Conservation (phyloP, 1,140 invertebrate genomes). For the Brachionus rotundiformis region DNA sequence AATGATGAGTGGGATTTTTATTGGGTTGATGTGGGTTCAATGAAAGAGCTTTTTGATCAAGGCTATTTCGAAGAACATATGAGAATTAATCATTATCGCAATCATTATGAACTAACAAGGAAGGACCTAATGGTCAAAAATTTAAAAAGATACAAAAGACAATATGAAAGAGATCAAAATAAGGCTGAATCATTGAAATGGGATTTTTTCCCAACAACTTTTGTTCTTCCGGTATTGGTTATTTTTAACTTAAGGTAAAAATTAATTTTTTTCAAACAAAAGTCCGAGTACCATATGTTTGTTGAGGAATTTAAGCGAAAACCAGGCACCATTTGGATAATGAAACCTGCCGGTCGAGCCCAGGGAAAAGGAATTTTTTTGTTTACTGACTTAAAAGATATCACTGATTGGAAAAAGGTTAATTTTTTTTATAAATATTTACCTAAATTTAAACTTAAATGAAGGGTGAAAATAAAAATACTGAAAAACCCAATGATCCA, state of each 20-base stretch:
- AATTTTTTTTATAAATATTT: not conserved
- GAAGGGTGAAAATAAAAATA: slow-evolving; percentile 34
- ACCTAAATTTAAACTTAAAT: not conserved
- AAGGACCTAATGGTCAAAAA: slow-evolving; percentile 67
- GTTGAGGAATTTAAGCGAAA: slow-evolving; percentile 66
- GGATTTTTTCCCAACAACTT: slow-evolving; percentile 66
- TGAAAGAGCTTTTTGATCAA: slow-evolving; percentile 65
- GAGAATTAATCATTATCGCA: slow-evolving; percentile 66
- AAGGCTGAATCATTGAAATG: slow-evolving; percentile 60
- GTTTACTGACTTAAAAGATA: slow-evolving; percentile 66
- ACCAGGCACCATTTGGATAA: slow-evolving; percentile 66
- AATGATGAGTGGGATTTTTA: slow-evolving; percentile 66
- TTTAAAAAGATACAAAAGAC: slow-evolving; percentile 63
- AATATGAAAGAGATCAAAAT: slow-evolving; percentile 61
- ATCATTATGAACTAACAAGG: slow-evolving; percentile 66
- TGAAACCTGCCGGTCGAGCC: slow-evolving; percentile 66
- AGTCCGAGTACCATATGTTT: slow-evolving; percentile 67
- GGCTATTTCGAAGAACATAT: slow-evolving; percentile 66
- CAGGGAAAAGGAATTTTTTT: slow-evolving; percentile 67
- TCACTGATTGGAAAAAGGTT: slow-evolving; percentile 67
- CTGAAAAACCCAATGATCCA: slow-evolving; percentile 16
- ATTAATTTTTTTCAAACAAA: slow-evolving; percentile 53
- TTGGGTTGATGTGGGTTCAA: slow-evolving; percentile 66
- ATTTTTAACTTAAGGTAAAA: not conserved
- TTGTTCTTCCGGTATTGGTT: slow-evolving; percentile 64